Evolutionary conservation across 2,888 invertebrate species (phyloP).

Genomic region (Priocnemis perturbator): DNA sequence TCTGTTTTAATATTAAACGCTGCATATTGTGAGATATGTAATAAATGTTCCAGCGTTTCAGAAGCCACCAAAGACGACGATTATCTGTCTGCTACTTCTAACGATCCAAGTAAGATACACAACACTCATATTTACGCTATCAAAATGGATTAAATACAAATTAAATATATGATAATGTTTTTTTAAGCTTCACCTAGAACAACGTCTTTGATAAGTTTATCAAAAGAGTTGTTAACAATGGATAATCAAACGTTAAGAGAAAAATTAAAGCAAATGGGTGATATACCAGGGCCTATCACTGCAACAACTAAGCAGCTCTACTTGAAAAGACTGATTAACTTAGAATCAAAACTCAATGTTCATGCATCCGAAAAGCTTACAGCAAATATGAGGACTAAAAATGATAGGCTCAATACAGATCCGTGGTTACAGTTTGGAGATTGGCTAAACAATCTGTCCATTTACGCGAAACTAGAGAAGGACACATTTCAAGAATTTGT

Average conservation of each 20-base stretch:
- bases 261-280: conserved; percentile 82
- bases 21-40: too few relatives aligned
- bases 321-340: conserved; percentile 82
- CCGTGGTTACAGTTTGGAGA: conserved; percentile 59
- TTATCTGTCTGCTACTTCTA: not conserved
- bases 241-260: conserved; percentile 82
- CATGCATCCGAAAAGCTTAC: not conserved
- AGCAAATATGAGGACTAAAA: conserved; percentile 2
- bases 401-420: not conserved
- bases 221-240: conserved; percentile 43
- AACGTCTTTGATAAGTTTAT: conserved; percentile 35
- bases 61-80: too few relatives aligned
- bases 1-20: not conserved
- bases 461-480: conserved; percentile 79
- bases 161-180: not conserved
- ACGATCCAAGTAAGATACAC: not conserved
- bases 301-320: conserved; percentile 86
- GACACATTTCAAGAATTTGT: conserved; percentile 79
- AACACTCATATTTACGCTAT: not conserved
- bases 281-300: conserved; percentile 88
- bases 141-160: not conserved
- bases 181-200: not conserved
- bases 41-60: too few relatives aligned
- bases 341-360: conserved; percentile 61
- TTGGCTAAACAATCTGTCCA: conserved; percentile 77